Conservation (phyloP, 2,888 invertebrate species). For the Catocala nupta region DNA sequence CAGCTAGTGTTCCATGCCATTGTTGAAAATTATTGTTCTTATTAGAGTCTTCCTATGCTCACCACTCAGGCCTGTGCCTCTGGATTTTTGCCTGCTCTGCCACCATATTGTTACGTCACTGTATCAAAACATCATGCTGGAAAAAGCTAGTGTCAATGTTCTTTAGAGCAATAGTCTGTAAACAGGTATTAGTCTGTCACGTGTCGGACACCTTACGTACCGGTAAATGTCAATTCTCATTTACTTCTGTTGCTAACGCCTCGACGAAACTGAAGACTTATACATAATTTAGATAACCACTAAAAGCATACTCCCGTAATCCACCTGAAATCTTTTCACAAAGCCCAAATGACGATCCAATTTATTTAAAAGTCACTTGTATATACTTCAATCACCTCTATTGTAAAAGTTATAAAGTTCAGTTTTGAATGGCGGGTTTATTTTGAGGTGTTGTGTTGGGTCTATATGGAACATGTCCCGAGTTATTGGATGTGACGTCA, state of each 20-base stretch:
- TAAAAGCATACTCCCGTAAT: slow-evolving; percentile 33
- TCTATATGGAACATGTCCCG: slow-evolving; percentile 14
- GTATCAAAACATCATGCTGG: no score
- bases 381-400: slow-evolving; percentile 8
- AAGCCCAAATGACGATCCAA: slow-evolving; percentile 21
- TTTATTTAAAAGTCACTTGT: slow-evolving; percentile 2
- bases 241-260: neutral
- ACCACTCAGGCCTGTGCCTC: no score
- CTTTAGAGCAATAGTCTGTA: no score
- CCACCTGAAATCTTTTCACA: slow-evolving; percentile 31
- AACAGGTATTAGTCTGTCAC: no score
- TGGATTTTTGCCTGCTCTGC: no score
- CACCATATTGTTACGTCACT: no score
- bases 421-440: slow-evolving; percentile 1
- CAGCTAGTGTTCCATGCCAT: no score
- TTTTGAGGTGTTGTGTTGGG: neutral
- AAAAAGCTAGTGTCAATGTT: no score
- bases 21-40: no score
- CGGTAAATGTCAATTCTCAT: neutral
- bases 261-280: neutral
- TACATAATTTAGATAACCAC: slow-evolving; percentile 13
- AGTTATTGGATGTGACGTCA: slow-evolving; percentile 30
- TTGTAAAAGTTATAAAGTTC: neutral
- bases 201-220: no score
- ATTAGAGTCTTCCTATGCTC: no score